Percentiles rank a stretch among this genome's conserved stretches.
phyloP scores from a whole-genome alignment of 2,888 invertebrate species.

The Cartodere bifasciata region DNA sequence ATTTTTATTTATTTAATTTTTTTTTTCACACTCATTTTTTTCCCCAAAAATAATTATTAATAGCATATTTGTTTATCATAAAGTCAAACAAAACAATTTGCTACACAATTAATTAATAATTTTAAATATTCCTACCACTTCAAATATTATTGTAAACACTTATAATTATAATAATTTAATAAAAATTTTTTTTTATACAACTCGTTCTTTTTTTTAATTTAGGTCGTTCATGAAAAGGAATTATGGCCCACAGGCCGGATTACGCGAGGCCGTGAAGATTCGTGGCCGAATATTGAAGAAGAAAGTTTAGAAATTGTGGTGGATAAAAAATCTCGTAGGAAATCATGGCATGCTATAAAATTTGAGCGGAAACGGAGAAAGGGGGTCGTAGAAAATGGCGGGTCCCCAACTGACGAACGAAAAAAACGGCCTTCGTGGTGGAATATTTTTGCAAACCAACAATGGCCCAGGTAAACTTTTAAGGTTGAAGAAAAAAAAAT shows the following conservation, averaged over 20 bases:
- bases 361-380: slow-evolving; percentile 34
- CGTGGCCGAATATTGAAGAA: slow-evolving; percentile 27
- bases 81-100: too few relatives aligned
- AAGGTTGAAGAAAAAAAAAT: too few relatives aligned
- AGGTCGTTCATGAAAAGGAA: slow-evolving; percentile 33
- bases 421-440: slow-evolving; percentile 79
- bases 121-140: too few relatives aligned
- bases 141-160: too few relatives aligned
- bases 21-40: too few relatives aligned
- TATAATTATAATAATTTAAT: too few relatives aligned
- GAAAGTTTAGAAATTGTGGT: slow-evolving; percentile 17
- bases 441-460: slow-evolving; percentile 76
- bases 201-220: too few relatives aligned
- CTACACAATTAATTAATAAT: too few relatives aligned
- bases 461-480: slow-evolving; percentile 62
- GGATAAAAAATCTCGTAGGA: slow-evolving; percentile 33
- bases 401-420: slow-evolving; percentile 36
- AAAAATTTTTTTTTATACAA: too few relatives aligned
- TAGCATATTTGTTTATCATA: too few relatives aligned
- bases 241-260: slow-evolving; percentile 35
- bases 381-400: slow-evolving; percentile 28
- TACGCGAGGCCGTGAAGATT: slow-evolving; percentile 23
- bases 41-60: too few relatives aligned
- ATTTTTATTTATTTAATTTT: too few relatives aligned
- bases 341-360: slow-evolving; percentile 36